Evolutionary conservation across 2,797 vertebrate species (phyloP).

Genomic region (Peromyscus aztecus): DNA sequence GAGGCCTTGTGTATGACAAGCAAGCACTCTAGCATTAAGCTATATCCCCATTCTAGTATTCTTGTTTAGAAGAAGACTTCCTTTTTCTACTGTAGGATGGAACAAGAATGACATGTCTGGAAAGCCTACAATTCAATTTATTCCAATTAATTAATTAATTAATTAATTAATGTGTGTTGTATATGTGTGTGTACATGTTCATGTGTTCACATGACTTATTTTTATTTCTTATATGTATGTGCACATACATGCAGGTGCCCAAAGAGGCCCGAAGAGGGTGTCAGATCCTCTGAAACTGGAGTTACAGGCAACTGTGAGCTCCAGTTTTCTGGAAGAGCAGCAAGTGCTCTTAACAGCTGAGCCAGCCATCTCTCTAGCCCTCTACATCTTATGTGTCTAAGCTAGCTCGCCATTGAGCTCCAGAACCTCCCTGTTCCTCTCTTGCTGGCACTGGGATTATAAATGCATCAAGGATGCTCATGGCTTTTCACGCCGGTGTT

Average conservation of each 20-base stretch:
- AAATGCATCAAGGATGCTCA: not conserved
- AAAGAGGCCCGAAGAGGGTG: not conserved
- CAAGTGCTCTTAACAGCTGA: no score
- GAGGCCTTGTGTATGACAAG: not conserved
- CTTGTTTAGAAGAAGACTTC: slow-evolving; percentile 43
- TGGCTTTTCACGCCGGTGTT: not conserved
- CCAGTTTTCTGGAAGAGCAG: not conserved
- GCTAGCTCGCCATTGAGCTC: not conserved
- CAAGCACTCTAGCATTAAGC: not conserved
- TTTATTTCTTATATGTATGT: not conserved
- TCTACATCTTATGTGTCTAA: not conserved
- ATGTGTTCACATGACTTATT: not conserved
- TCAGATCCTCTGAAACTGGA: not conserved
- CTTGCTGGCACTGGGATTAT: not conserved
- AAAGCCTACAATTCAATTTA: slow-evolving; percentile 31
- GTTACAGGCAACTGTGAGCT: not conserved
- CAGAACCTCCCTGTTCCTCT: not conserved
- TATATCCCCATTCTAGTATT: not conserved
- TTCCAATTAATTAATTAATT: not conserved
- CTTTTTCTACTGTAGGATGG: not conserved
- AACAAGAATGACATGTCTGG: not conserved
- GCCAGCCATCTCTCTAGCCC: not conserved
- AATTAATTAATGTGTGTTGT: not conserved
- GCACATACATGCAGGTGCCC: not conserved
- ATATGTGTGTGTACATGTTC: not conserved